phyloP scores from a whole-genome alignment of 2,797 vertebrate species.

The Sorex maritimensis region DNA sequence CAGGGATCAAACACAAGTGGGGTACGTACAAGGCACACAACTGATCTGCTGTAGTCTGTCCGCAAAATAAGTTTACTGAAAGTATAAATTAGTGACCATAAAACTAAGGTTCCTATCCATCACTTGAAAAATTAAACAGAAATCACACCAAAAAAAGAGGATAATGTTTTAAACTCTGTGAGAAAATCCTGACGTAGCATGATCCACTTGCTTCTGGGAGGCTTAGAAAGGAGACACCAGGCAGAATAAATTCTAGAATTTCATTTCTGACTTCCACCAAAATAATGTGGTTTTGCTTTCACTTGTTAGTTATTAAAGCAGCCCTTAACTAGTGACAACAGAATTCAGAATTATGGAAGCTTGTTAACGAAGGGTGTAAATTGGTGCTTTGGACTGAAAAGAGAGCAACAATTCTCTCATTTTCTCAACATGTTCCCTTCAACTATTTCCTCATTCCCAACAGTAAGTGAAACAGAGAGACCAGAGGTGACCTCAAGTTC shows the following conservation, averaged over 20 bases:
- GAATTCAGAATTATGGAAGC: slow-evolving; percentile 40
- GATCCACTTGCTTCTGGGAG: not conserved
- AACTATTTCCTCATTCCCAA: not conserved
- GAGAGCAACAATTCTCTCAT: not conserved
- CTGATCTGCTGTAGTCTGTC: too few relatives aligned
- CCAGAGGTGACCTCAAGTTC: not conserved
- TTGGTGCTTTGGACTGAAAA: not conserved
- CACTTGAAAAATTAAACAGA: slow-evolving; percentile 59
- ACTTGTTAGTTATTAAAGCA: not conserved
- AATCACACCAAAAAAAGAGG: not conserved
- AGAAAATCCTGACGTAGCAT: slow-evolving; percentile 53
- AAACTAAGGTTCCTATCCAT: too few relatives aligned
- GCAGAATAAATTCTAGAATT: slow-evolving; percentile 37
- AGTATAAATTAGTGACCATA: not conserved
- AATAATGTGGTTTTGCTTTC: not conserved
- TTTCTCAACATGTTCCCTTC: not conserved
- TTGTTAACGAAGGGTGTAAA: not conserved
- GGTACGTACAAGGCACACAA: too few relatives aligned
- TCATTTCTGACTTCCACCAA: slow-evolving; percentile 9
- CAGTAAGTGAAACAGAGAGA: not conserved
- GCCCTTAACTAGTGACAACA: not conserved
- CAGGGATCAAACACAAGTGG: too few relatives aligned
- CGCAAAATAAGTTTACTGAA: slow-evolving; percentile 1
- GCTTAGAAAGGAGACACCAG: slow-evolving; percentile 13
- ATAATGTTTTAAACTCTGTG: slow-evolving; percentile 9